These are phyloP conservation scores for Anarhynchus alexandrinus DNA, from an alignment of 2,113 vertebrate species.

Conservation along the genomic window DNA sequence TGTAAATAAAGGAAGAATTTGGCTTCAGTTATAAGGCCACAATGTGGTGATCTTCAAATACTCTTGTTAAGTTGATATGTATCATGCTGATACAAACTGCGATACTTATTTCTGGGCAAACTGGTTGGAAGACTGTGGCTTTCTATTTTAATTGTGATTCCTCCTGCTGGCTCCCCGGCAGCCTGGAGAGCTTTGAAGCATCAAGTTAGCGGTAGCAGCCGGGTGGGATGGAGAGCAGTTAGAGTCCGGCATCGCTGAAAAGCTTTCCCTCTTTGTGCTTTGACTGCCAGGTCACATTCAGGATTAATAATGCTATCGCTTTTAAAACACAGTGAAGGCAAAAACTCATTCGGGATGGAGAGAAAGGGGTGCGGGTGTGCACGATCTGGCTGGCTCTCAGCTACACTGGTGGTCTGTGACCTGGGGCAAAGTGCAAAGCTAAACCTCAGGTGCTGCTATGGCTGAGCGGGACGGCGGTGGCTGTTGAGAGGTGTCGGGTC, in stretches of 20 bases:
- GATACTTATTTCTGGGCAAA: neutral
- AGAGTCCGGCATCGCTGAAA: neutral
- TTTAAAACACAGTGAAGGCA: neutral
- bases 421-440: rapidly evolving
- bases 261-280: neutral
- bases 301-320: neutral
- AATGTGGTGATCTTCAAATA: neutral
- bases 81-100: neutral
- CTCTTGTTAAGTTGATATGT: neutral
- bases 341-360: neutral
- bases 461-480: rapidly evolving
- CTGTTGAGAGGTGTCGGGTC: neutral
- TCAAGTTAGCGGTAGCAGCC: neutral
- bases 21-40: neutral
- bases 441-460: rapidly evolving
- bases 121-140: neutral
- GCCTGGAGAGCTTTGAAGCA: neutral
- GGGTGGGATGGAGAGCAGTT: neutral
- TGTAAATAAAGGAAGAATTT: neutral
- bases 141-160: neutral
- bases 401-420: neutral
- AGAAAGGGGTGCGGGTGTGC: neutral
- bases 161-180: neutral
- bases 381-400: neutral
- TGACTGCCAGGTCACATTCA: neutral